Conservation (phyloP, 2,888 invertebrate species). For the Baronia brevicornis region DNA sequence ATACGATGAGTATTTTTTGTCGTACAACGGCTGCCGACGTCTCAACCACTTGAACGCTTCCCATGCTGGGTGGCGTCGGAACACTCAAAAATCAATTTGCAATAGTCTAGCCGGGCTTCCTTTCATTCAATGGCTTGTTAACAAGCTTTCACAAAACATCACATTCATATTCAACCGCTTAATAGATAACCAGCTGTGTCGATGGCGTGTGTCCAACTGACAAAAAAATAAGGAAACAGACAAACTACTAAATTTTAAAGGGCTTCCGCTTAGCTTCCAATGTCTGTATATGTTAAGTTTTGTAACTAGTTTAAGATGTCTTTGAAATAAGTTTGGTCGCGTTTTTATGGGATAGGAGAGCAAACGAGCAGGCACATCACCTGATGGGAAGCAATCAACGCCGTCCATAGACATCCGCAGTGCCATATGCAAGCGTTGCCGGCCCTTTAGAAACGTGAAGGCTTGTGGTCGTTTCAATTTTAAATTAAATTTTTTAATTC, state of each 20-base stretch:
- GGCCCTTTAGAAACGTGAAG: no score
- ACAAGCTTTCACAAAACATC: conserved; percentile 32
- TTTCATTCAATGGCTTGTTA: conserved; percentile 32
- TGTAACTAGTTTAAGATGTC: no score
- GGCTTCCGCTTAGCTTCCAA: conserved; percentile 34
- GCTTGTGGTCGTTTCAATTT: no score
- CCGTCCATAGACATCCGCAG: no score
- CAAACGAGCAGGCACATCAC: no score
- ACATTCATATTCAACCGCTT: conserved; percentile 28
- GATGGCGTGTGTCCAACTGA: conserved; percentile 48
- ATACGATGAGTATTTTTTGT: conserved; percentile 32
- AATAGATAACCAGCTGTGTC: conserved; percentile 43
- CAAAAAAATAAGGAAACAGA: conserved; percentile 36
- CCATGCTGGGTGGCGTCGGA: conserved; percentile 73
- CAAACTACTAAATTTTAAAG: conserved; percentile 27
- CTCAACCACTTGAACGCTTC: conserved; percentile 50
- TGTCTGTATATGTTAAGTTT: no score
- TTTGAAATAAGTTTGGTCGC: no score
- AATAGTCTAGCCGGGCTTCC: conserved; percentile 66
- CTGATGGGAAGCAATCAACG: no score
- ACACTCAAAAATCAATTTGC: conserved; percentile 68
- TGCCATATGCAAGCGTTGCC: no score
- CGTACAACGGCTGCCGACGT: conserved; percentile 37
- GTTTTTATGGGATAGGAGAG: no score
- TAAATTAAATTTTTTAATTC: no score